phyloP scores from a whole-genome alignment of 2,797 vertebrate species.

The Danio choprae region DNA sequence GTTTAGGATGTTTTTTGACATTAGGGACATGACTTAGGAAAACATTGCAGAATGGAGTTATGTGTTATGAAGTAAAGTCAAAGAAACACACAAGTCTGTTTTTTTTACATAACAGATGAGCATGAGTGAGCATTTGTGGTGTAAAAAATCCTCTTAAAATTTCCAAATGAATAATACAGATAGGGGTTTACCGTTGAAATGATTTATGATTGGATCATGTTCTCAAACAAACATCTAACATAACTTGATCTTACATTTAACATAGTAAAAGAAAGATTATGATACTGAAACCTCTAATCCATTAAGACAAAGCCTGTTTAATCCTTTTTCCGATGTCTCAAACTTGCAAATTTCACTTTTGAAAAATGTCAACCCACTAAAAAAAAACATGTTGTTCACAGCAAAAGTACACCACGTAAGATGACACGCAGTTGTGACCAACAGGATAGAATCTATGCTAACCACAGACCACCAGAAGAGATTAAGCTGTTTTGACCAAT shows the following conservation, averaged over 20 bases:
- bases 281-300: constrained; percentile 21
- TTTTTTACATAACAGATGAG: constrained; percentile 4
- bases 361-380: neutral
- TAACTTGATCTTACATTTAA: constrained; percentile 4
- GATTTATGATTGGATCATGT: neutral
- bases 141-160: neutral
- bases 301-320: constrained; percentile 33
- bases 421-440: constrained; percentile 4
- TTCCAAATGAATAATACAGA: constrained; percentile 8
- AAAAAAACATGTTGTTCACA: constrained; percentile 23
- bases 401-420: neutral
- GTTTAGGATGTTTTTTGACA: constrained; percentile 39
- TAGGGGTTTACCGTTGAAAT: neutral
- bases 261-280: neutral
- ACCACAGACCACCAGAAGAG: neutral
- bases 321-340: neutral
- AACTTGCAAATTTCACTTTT: neutral
- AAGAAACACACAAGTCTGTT: constrained; percentile 20
- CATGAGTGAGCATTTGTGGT: neutral
- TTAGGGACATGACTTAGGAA: constrained; percentile 48
- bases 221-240: neutral
- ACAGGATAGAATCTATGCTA: constrained; percentile 17
- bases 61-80: constrained; percentile 22
- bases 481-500: constrained; percentile 2
- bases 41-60: constrained; percentile 22